Percentiles rank a stretch among this genome's conserved stretches.
Evolutionary conservation across 2,797 vertebrate species (phyloP).

Genomic region (Chaenodraco wilsoni): DNA sequence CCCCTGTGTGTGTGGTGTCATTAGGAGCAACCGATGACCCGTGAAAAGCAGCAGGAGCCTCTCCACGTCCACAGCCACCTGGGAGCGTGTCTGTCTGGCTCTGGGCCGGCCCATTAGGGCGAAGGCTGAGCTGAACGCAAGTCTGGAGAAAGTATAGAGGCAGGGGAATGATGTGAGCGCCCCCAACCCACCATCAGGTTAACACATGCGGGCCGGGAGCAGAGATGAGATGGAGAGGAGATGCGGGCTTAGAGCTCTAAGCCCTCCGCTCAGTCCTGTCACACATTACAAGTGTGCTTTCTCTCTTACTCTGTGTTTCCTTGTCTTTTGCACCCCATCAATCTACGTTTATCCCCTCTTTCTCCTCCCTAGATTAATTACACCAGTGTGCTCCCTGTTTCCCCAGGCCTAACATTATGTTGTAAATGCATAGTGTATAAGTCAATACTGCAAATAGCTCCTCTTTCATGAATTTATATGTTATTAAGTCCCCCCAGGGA

Average conservation of each 20-base stretch:
- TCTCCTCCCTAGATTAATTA: constrained; percentile 82
- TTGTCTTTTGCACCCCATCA: constrained; percentile 67
- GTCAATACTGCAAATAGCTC: constrained; percentile 85
- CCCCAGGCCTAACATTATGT: constrained; percentile 82
- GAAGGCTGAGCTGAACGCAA: constrained; percentile 38
- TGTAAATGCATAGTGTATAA: constrained; percentile 85
- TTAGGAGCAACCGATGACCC: constrained; percentile 79
- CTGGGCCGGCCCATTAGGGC: constrained; percentile 58
- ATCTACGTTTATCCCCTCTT: constrained; percentile 71
- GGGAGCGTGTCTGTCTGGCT: constrained; percentile 58
- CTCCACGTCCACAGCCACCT: constrained; percentile 67
- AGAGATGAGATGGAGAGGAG: constrained; percentile 49
- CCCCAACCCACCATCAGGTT: constrained; percentile 52
- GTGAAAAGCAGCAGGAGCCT: constrained; percentile 76
- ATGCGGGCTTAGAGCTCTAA: constrained; percentile 44
- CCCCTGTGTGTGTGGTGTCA: constrained; percentile 72
- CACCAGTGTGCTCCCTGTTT: constrained; percentile 69
- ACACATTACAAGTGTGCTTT: constrained; percentile 49
- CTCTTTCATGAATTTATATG: constrained; percentile 84
- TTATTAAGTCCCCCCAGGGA: constrained; percentile 81
- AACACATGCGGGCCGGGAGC: constrained; percentile 38
- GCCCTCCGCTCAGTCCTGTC: constrained; percentile 50
- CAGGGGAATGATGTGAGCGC: constrained; percentile 57
- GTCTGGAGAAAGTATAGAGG: constrained; percentile 41
- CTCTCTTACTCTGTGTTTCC: constrained; percentile 49